Evolutionary conservation across 2,888 invertebrate genomes (phyloP), one percentile per base, ranked within the genome.

Genomic region (Palloptera scutellata): DNA sequence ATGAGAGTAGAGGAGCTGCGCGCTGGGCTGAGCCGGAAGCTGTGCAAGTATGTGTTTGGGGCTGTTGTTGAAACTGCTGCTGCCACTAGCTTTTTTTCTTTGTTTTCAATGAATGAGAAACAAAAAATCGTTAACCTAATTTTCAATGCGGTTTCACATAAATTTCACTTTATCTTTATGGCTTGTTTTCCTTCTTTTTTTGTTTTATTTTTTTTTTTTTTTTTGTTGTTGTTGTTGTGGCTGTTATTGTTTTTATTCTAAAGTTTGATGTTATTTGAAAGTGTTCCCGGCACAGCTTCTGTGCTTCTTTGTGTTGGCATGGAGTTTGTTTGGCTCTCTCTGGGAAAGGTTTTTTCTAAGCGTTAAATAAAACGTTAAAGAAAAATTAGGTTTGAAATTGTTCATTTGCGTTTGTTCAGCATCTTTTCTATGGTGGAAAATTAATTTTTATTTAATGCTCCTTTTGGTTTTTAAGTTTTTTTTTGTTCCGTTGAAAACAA

Each of bases 121-220:
- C 64, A 62, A 60, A 78, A 77, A 78, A 79, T 79, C 80, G 79
- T 80, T 80, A 80, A 80, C 80, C 80, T 79, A 80, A 80, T 80
- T 80, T 80, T 76, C 73, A 75, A 66, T 70, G 67, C 70, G 73
- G 73, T 69, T 59, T 69, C 68, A 70, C 69, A 72, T 73, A 73
- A 73, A 73, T 73, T 66, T 52, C 67, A 53, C 69, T 66, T 72
- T 72, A 69, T 71, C 71, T 71, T 71, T 71, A 71, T 70, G 71
- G 68, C 69, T 70, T 68, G 71, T 64, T 69, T 67, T 68, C 64
- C 40, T 70, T 52, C 30, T 61, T 15, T 15, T 30, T 48, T 40
- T n/a, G 20, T 52, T 41, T 61, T 15, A 17, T 30, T 48, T 40
- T n/a, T 43, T 15, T 64, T 17, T 9, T 13, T 60, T 63, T 54